Evolutionary conservation across 2,797 vertebrate species (phyloP), one percentile per base, ranked within the genome.

Genomic region (Sebastes matsubarae): DNA sequence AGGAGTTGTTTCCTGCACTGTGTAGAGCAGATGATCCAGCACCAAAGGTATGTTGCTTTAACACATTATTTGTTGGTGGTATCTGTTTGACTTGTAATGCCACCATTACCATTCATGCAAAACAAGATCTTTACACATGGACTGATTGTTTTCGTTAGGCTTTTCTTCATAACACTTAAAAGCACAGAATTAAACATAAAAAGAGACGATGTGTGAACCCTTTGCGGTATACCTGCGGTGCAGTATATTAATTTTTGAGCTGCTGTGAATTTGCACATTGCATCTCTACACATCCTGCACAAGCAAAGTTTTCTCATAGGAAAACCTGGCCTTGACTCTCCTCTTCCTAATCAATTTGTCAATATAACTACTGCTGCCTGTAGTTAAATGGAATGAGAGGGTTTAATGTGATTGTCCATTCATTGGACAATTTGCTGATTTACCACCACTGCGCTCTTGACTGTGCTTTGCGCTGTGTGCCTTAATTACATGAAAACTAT

Each of bases 1-100:
- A 97, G 89, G 98, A 99, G 18, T 11, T 98, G 81, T 99, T 98
- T 90, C 99, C 99, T 79, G 98, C 96, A 0, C 95, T 99, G 55
- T 99, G 99, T 87, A 93, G 96, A 84, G 87, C 98, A 54, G 95
- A 99, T 81, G 97, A 98, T 80, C 97, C 97, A 29, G 89, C 42
- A 2, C 92, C 96, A 24, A 96, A 95, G 95, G 98, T 99, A 95
- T 16, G 20, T 64, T 18, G 4, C 46, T 57, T 2, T 10, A 71
- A 20, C 13, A 11, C 25, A 6, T 34, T 29, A 4, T 52, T 18
- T 14, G 0, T 24, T 0, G 7, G 10, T 18, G 5, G 10, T 69
- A 1, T 27, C 1, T 54, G 1, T 61, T 34, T 18, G n/a, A 36
- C 8, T 0, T 22, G 3, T 16, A 24, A 36, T 57, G 8, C 2